A percentile compares a stretch with the other conserved stretches of the same genome.
phyloP scores from a whole-genome alignment of 2,797 vertebrate genomes.

The Phalanger gymnotis region DNA sequence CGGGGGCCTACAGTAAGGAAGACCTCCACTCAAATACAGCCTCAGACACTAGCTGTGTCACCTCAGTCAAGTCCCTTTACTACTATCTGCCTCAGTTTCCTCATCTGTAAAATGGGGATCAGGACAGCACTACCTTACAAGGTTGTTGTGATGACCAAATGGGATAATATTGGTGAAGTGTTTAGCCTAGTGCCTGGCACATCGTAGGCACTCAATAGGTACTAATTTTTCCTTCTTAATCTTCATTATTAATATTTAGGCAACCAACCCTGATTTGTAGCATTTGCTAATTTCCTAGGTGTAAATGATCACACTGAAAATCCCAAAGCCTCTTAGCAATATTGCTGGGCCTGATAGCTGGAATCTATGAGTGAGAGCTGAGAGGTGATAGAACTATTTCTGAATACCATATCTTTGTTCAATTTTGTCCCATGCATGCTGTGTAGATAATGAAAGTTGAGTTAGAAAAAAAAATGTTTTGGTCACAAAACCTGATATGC shows the following conservation, averaged over 20 bases:
- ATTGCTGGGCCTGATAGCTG: neutral
- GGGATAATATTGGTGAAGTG: neutral
- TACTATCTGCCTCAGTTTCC: neutral
- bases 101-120: neutral
- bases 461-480: neutral
- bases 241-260: neutral
- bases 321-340: neutral
- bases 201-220: neutral
- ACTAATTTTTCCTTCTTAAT: neutral
- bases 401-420: neutral
- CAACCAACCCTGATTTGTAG: neutral
- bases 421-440: neutral
- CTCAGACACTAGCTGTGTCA: neutral
- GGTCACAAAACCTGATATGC: neutral
- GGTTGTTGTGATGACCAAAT: neutral
- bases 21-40: neutral
- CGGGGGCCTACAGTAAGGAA: neutral
- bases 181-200: neutral
- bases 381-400: neutral
- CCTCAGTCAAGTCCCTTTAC: neutral
- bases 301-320: neutral
- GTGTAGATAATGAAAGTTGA: constrained; percentile 1
- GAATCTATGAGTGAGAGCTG: neutral
- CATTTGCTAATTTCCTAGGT: neutral
- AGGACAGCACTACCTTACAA: neutral